Percentiles rank a stretch among this genome's conserved stretches.
These are phyloP conservation scores for Pterocles burchelli DNA, from an alignment of 2,113 vertebrate species.

Conservation along the genomic window DNA sequence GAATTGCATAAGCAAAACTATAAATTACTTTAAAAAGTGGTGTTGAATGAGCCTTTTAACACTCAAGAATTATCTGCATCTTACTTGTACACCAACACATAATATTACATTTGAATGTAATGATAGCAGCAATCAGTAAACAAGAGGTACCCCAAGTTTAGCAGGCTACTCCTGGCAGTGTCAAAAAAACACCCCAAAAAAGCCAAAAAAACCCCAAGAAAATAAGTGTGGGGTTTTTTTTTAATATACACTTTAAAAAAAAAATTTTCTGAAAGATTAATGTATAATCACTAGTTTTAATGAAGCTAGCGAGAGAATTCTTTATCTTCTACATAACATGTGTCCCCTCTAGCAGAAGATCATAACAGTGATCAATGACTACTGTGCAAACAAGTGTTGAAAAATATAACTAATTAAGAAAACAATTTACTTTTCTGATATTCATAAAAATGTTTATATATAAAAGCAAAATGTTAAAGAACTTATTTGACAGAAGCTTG, in stretches of 20 bases:
- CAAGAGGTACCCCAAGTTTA: neutral
- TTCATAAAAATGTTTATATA: neutral
- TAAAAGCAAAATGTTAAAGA: neutral
- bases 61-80: too few relatives aligned
- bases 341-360: neutral
- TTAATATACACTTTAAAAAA: neutral
- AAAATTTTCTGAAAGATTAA: neutral
- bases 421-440: neutral
- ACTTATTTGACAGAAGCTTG: neutral
- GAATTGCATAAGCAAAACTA: neutral
- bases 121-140: neutral
- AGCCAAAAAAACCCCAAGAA: too few relatives aligned
- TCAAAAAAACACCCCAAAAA: neutral
- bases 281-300: neutral
- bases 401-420: neutral
- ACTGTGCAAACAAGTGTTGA: neutral
- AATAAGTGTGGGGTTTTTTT: neutral
- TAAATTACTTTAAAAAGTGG: neutral
- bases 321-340: neutral
- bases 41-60: neutral
- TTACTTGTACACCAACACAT: neutral
- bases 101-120: neutral
- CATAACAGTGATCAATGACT: neutral
- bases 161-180: rapidly evolving
- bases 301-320: neutral